Evolutionary conservation across 2,888 invertebrate species (phyloP).

Genomic region (Mesorhabditis sp.): DNA sequence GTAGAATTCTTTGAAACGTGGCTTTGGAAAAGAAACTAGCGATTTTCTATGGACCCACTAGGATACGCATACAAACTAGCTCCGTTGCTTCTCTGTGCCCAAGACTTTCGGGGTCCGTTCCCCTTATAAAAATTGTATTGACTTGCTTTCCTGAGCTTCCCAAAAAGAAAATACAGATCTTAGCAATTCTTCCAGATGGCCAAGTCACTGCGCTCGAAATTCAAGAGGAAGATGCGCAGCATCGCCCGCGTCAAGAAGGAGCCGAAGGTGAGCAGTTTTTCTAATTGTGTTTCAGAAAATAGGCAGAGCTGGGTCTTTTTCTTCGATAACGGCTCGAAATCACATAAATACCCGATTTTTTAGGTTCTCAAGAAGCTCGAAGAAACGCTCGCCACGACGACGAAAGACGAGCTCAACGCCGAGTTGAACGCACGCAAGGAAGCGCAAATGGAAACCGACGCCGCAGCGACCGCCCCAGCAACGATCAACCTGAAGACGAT

Average conservation of each 20-base stretch:
- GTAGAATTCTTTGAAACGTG: too few relatives aligned
- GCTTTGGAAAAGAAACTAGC: too few relatives aligned
- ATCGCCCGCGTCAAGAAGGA: conserved; percentile 36
- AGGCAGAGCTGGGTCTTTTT: neutral
- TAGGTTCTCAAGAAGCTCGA: conserved; percentile 21
- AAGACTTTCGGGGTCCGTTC: too few relatives aligned
- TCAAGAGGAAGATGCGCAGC: conserved; percentile 38
- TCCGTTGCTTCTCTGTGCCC: too few relatives aligned
- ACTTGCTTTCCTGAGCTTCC: too few relatives aligned
- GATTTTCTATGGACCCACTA: too few relatives aligned
- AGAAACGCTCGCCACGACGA: neutral
- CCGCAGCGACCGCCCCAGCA: conserved; percentile 11
- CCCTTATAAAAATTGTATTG: too few relatives aligned
- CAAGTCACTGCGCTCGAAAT: conserved; percentile 42
- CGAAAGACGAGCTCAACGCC: conserved; percentile 2
- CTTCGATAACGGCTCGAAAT: neutral
- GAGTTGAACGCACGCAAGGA: neutral
- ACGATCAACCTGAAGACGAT: conserved; percentile 36
- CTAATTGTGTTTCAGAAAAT: neutral
- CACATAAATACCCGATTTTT: conserved; percentile 13
- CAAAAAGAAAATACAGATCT: too few relatives aligned
- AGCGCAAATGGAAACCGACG: conserved; percentile 20
- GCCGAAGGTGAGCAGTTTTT: conserved; percentile 20
- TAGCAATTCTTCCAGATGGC: conserved; percentile 25
- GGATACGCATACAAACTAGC: too few relatives aligned